These are phyloP conservation scores for Odontesthes bonariensis DNA, from an alignment of 2,113 vertebrate species.

Conservation along the genomic window DNA sequence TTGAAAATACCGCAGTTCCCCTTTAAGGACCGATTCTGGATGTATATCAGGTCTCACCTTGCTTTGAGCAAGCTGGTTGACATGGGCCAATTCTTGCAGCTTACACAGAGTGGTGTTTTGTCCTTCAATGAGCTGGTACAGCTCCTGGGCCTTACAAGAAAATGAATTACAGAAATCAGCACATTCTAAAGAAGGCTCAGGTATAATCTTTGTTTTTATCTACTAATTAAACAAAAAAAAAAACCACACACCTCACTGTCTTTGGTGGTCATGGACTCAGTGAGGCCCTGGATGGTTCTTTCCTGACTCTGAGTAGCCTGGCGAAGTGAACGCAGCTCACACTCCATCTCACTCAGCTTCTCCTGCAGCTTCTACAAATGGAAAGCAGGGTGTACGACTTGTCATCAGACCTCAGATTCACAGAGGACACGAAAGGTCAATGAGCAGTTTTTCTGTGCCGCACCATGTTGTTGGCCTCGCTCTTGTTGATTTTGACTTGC, in stretches of 20 bases:
- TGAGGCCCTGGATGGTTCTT: constrained; percentile 88
- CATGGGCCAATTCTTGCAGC: constrained; percentile 89
- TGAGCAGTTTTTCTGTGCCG: background rate
- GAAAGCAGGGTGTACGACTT: background rate
- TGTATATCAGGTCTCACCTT: constrained; percentile 77
- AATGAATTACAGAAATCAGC: background rate
- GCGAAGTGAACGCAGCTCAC: constrained; percentile 86
- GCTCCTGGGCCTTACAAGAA: constrained; percentile 85
- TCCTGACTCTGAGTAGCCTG: constrained; percentile 89
- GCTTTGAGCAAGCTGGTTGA: constrained; percentile 84
- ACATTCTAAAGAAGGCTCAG: background rate
- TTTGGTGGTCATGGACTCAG: constrained; percentile 87
- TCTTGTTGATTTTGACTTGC: constrained; percentile 87
- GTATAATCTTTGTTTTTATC: background rate
- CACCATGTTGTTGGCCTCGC: constrained; percentile 90
- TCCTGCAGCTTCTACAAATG: constrained; percentile 89
- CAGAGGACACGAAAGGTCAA: background rate
- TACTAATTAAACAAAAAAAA: background rate
- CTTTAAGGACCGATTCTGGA: background rate
- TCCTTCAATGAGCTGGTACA: constrained; percentile 90
- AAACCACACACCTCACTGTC: constrained; percentile 90
- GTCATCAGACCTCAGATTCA: background rate
- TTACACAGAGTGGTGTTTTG: constrained; percentile 91
- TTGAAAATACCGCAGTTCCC: too few relatives aligned
- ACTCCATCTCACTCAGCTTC: constrained; percentile 90